These are phyloP conservation scores for Otolemur garnettii DNA, from an alignment of 2,113 vertebrate genomes.

Conservation along the genomic window DNA sequence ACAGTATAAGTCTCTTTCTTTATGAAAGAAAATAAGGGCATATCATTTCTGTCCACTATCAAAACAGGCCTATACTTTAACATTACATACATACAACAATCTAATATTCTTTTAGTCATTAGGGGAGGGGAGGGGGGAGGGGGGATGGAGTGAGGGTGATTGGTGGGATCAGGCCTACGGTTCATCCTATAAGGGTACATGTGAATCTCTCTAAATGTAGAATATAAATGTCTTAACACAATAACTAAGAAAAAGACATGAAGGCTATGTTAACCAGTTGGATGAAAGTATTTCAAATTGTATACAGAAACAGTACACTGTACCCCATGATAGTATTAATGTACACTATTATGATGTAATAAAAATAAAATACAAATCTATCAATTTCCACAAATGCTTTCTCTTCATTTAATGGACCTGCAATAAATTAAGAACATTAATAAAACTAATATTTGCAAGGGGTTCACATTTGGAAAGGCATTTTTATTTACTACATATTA, in stretches of 20 bases:
- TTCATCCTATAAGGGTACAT: too few species aligned
- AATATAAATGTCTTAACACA: too few species aligned
- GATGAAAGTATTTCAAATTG: too few species aligned
- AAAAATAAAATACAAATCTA: constrained; percentile 43
- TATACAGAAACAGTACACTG: too few species aligned
- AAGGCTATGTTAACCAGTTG: too few species aligned
- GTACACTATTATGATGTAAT: too few species aligned
- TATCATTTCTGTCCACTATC: constrained; percentile 25
- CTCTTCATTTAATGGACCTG: constrained; percentile 23
- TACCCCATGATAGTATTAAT: too few species aligned
- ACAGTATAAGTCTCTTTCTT: constrained; percentile 39
- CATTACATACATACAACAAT: constrained; percentile 16
- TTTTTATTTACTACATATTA: constrained; percentile 53
- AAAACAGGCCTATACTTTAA: constrained; percentile 42
- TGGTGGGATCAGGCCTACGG: too few species aligned
- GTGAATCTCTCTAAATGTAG: too few species aligned
- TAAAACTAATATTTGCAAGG: constrained; percentile 35
- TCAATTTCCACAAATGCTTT: background rate
- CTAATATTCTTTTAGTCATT: constrained; percentile 25
- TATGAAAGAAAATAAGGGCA: constrained; percentile 46
- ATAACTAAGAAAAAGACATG: too few species aligned
- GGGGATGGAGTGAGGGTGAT: too few species aligned
- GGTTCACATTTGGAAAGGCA: constrained; percentile 27
- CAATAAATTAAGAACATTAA: constrained; percentile 59
- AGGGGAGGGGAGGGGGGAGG: too few species aligned